phyloP scores from a whole-genome alignment of 2,113 vertebrate species.

The Ranitomeya imitator region DNA sequence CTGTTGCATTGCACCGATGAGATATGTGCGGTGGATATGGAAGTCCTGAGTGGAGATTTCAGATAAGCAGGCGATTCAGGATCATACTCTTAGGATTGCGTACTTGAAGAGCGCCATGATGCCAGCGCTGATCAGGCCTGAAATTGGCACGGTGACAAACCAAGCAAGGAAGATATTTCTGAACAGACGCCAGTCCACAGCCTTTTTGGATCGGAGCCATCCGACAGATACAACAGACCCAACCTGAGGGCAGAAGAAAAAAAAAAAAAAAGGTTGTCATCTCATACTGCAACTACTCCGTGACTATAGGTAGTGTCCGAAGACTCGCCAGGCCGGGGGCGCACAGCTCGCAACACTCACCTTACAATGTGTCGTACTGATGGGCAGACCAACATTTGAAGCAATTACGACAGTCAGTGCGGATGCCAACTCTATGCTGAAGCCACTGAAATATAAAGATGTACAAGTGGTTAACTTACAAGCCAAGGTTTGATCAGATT shows the following conservation, averaged over 20 bases:
- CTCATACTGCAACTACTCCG: too few relatives aligned
- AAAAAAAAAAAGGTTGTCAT: not conserved
- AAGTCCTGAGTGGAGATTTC: conserved; percentile 55
- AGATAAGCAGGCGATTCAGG: conserved; percentile 22
- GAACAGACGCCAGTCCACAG: conserved; percentile 93
- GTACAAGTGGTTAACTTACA: not conserved
- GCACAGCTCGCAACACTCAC: conserved; percentile 66
- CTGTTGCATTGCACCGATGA: conserved; percentile 20
- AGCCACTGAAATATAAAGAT: conserved; percentile 76
- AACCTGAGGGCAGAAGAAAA: conserved; percentile 72
- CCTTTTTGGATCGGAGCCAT: conserved; percentile 93
- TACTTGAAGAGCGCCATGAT: conserved; percentile 90
- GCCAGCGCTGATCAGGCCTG: conserved; percentile 88
- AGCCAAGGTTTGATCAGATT: not conserved
- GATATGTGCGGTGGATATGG: conserved; percentile 21
- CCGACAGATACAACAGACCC: conserved; percentile 94
- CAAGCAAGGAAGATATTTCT: conserved; percentile 97
- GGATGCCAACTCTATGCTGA: conserved; percentile 95
- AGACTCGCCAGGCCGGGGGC: not conserved
- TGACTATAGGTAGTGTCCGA: too few relatives aligned
- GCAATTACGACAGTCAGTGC: conserved; percentile 91
- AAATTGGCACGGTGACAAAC: conserved; percentile 96
- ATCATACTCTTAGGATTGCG: conserved; percentile 64
- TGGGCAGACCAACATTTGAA: conserved; percentile 91
- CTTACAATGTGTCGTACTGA: conserved; percentile 98